Conservation (phyloP, 2,113 vertebrate genomes). For the Rana temporaria region DNA sequence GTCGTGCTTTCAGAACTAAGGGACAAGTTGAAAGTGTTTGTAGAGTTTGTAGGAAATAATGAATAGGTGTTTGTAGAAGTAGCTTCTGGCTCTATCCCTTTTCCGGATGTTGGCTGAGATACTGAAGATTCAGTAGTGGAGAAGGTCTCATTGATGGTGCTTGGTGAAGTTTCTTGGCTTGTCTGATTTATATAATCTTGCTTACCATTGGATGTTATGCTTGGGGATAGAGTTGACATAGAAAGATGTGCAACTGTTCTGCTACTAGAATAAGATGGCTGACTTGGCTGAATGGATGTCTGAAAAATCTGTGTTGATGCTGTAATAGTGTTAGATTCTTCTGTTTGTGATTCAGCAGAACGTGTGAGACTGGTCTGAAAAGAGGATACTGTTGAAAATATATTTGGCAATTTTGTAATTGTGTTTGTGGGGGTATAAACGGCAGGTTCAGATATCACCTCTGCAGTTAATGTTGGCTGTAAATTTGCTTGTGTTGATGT, state of each 20-base stretch:
- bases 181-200: background rate
- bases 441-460: too few relatives aligned
- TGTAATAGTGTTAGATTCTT: background rate
- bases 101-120: constrained; percentile 6
- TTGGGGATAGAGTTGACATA: background rate
- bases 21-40: background rate
- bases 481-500: too few relatives aligned
- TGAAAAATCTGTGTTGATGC: background rate
- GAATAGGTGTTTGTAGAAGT: background rate
- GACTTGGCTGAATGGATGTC: constrained; percentile 18
- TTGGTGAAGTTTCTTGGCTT: background rate
- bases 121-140: background rate
- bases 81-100: background rate
- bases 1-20: background rate
- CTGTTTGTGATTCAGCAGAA: background rate
- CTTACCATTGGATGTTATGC: background rate
- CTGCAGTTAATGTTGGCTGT: too few relatives aligned
- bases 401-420: background rate
- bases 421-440: too few relatives aligned
- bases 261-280: background rate
- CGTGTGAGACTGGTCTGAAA: background rate
- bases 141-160: background rate
- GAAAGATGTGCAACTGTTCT: background rate
- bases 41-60: background rate
- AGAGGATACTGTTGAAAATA: background rate